Conservation (phyloP, 2,888 invertebrate species). For the Leucoma salicis region DNA sequence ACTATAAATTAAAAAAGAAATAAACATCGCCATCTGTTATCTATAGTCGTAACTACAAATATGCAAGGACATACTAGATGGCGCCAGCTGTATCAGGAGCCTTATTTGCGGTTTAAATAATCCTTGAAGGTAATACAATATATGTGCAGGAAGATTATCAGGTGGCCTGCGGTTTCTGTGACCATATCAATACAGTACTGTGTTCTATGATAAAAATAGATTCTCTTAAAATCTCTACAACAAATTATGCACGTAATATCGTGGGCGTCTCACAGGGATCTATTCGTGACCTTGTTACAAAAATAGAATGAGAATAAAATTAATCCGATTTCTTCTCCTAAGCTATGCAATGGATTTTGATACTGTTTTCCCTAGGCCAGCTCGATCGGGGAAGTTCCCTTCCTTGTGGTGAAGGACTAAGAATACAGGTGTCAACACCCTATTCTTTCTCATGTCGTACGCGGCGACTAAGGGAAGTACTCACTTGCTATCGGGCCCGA, state of each 20-base stretch:
- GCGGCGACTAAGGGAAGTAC: no score
- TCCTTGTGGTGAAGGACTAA: neutral
- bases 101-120: slow-evolving; percentile 19
- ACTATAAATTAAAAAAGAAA: no score
- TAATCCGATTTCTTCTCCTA: no score
- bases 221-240: neutral
- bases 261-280: no score
- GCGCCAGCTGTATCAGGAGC: slow-evolving; percentile 15
- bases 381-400: neutral
- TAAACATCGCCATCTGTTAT: neutral
- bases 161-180: slow-evolving; percentile 19
- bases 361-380: no score
- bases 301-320: no score
- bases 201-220: neutral
- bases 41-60: neutral
- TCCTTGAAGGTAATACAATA: slow-evolving; percentile 27
- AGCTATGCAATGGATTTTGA: no score
- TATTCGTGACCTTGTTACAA: no score
- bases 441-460: neutral
- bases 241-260: no score
- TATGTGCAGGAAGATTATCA: slow-evolving; percentile 26
- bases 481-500: no score
- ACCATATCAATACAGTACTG: slow-evolving; percentile 21
- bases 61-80: slow-evolving; percentile 13
- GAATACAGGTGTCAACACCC: neutral